A percentile compares a stretch with the other conserved stretches of the same genome.
phyloP scores from a whole-genome alignment of 2,888 invertebrate genomes.

The Polymixis lichenea region DNA sequence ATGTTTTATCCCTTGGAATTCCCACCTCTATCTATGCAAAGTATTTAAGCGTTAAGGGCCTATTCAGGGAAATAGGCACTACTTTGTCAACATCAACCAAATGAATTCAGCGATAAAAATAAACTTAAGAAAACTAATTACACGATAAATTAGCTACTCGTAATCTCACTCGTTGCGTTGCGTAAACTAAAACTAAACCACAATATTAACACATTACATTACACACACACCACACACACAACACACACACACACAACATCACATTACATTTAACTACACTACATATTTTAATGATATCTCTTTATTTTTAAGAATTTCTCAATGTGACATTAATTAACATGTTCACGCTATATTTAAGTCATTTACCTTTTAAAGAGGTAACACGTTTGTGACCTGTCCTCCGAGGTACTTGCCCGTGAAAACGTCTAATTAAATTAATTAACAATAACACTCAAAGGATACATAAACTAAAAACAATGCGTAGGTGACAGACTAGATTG shows the following conservation, averaged over 20 bases:
- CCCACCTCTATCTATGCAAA: background rate
- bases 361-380: constrained; percentile 12
- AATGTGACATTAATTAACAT: constrained; percentile 43
- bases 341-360: constrained; percentile 9
- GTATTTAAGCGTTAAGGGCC: background rate
- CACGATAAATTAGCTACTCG: background rate
- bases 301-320: background rate
- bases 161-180: background rate
- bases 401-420: constrained; percentile 2
- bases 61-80: too few species aligned
- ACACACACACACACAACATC: too few species aligned
- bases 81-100: background rate
- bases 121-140: too few species aligned
- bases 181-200: background rate
- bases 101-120: background rate
- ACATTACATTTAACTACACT: too few species aligned
- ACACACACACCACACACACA: too few species aligned
- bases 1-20: background rate
- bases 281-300: constrained; percentile 3
- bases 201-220: too few species aligned
- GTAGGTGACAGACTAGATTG: background rate
- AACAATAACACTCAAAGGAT: background rate
- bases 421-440: constrained; percentile 27
- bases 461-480: background rate
- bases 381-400: constrained; percentile 11